A percentile compares a stretch with the other conserved stretches of the same genome.
Conservation (phyloP, 2,797 vertebrate genomes). For the Microctenopoma steveboyesi region DNA sequence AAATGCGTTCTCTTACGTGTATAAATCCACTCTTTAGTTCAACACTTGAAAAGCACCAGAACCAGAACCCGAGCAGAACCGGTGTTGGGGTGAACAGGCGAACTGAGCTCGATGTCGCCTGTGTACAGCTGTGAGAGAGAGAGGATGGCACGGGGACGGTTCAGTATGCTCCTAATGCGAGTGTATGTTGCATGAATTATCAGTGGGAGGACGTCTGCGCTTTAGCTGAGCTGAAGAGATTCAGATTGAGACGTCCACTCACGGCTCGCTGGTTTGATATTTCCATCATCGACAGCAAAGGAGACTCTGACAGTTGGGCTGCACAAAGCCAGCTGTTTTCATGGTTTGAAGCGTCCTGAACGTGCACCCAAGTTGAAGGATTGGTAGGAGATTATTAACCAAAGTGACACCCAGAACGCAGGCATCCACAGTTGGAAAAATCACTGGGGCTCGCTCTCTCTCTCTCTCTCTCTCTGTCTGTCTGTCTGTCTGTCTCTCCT, state of each 20-base stretch:
- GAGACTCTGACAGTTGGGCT: conserved; percentile 86
- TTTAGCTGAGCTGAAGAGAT: conserved; percentile 76
- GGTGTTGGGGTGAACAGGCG: conserved; percentile 45
- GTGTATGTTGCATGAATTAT: conserved; percentile 81
- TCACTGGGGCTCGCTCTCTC: conserved; percentile 50
- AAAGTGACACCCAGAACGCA: conserved; percentile 84
- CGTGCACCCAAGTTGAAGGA: conserved; percentile 83
- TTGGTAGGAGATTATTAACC: conserved; percentile 86
- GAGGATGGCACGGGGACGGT: conserved; percentile 12
- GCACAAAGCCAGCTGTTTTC: conserved; percentile 87
- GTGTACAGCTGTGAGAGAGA: conserved; percentile 16
- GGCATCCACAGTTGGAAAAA: conserved; percentile 75
- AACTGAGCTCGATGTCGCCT: conserved; percentile 38
- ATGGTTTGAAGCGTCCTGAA: conserved; percentile 83
- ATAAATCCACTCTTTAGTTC: conserved; percentile 66
- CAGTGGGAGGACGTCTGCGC: conserved; percentile 69
- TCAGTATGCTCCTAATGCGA: conserved; percentile 60
- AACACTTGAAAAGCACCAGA: conserved; percentile 56
- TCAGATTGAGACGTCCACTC: conserved; percentile 86
- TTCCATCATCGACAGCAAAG: conserved; percentile 87
- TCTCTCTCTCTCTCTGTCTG: conserved; percentile 31
- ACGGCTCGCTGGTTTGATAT: conserved; percentile 86
- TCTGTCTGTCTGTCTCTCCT: conserved; percentile 2
- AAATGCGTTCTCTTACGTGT: conserved; percentile 55
- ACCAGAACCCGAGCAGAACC: conserved; percentile 15